These are phyloP conservation scores for Cephalopterus ornatus DNA, from an alignment of 2,113 vertebrate species.

Conservation along the genomic window DNA sequence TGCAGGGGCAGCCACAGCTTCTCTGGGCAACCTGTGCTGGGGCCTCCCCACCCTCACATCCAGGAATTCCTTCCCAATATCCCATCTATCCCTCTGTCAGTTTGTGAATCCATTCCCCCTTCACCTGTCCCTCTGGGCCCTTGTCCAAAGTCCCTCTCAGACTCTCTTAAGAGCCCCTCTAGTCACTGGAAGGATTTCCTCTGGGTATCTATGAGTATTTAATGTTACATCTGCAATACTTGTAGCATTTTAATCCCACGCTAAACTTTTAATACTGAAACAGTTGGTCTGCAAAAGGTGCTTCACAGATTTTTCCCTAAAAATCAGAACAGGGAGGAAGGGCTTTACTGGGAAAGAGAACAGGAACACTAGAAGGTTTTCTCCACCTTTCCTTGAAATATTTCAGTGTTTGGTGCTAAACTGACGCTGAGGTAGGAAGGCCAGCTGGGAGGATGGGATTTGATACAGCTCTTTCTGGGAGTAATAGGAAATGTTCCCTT, in stretches of 20 bases:
- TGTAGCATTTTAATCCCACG: neutral
- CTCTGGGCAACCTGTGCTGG: neutral
- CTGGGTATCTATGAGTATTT: neutral
- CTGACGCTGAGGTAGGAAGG: neutral
- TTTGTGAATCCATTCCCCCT: neutral
- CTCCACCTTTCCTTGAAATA: neutral
- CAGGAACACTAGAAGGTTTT: neutral
- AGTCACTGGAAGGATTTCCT: neutral
- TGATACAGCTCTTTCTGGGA: neutral
- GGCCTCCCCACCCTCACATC: fast-evolving
- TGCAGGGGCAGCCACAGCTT: neutral
- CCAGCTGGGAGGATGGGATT: neutral
- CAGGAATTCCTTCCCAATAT: neutral
- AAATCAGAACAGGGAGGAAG: neutral
- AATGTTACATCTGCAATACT: neutral
- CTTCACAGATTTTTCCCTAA: neutral
- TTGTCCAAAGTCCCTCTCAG: neutral
- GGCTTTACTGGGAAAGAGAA: neutral
- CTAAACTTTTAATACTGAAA: neutral
- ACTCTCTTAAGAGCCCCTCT: neutral
- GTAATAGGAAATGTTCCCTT: neutral
- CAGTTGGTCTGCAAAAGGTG: neutral
- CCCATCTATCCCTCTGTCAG: neutral
- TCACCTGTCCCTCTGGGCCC: neutral
- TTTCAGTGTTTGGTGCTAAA: neutral